Conservation (phyloP, 2,113 vertebrate genomes). For the Vireo altiloquus region DNA sequence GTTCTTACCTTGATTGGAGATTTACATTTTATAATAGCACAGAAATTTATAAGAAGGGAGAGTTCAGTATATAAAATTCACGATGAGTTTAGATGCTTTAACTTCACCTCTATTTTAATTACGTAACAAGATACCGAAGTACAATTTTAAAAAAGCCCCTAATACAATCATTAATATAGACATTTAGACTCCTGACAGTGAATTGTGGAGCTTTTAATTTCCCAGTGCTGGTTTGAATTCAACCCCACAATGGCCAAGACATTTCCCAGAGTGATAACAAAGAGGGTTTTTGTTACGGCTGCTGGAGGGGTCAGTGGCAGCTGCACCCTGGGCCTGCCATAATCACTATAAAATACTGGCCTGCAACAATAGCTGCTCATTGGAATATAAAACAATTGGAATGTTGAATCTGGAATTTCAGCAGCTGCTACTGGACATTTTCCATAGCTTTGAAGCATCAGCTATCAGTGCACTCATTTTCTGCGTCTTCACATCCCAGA, state of each 20-base stretch:
- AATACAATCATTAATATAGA: not conserved
- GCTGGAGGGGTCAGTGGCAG: constrained; percentile 44
- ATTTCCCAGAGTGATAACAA: constrained; percentile 67
- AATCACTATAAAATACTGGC: constrained; percentile 43
- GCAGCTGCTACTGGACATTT: constrained; percentile 50
- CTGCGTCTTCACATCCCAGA: not conserved
- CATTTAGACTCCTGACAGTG: not conserved
- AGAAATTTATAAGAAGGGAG: not conserved
- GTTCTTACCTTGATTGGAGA: not conserved
- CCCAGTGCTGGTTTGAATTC: constrained; percentile 47
- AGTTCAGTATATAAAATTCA: not conserved
- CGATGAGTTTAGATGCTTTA: not conserved
- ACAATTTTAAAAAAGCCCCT: not conserved
- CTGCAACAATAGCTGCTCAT: constrained; percentile 32
- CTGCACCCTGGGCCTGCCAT: constrained; percentile 34
- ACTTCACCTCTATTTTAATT: not conserved
- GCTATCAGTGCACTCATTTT: not conserved
- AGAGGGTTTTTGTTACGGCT: constrained; percentile 58
- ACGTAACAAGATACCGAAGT: not conserved
- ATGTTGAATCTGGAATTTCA: constrained; percentile 27
- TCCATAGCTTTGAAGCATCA: not conserved
- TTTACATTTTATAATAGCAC: not conserved
- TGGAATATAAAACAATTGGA: constrained; percentile 50
- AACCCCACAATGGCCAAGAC: constrained; percentile 39
- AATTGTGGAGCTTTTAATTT: constrained; percentile 7